Conservation (phyloP, 2,797 vertebrate genomes). For the Coilia nasus region DNA sequence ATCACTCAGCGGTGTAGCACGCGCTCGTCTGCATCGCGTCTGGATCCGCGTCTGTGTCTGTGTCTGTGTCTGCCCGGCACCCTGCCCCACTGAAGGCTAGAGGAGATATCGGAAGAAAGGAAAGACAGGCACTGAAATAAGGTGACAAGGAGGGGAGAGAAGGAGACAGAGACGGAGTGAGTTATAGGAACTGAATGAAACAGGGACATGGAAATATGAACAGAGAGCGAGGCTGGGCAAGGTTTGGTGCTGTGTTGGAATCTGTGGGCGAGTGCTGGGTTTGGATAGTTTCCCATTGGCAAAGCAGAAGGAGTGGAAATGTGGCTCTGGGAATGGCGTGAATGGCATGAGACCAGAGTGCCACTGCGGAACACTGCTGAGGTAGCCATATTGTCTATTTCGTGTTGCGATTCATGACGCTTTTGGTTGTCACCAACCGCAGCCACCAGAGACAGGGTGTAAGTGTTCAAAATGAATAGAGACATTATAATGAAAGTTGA, state of each 20-base stretch:
- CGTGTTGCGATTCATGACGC: not conserved
- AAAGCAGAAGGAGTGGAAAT: slow-evolving; percentile 52
- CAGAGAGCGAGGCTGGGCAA: not conserved
- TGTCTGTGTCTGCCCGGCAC: not conserved
- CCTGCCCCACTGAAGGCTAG: slow-evolving; percentile 20
- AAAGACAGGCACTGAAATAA: not conserved
- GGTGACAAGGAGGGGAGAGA: slow-evolving; percentile 34
- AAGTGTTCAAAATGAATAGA: not conserved
- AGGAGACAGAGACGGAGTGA: slow-evolving; percentile 20
- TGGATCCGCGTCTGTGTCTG: not conserved
- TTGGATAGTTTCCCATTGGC: not conserved
- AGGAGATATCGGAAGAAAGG: slow-evolving; percentile 32
- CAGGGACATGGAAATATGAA: slow-evolving; percentile 47
- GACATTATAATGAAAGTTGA: too few species aligned
- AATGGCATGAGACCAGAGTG: slow-evolving; percentile 1
- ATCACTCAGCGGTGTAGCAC: slow-evolving; percentile 48
- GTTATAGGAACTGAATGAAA: not conserved
- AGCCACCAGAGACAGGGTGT: not conserved
- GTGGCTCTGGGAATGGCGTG: slow-evolving; percentile 59
- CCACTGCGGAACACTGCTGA: slow-evolving; percentile 13
- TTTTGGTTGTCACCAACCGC: not conserved
- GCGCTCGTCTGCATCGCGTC: not conserved
- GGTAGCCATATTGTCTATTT: slow-evolving; percentile 8
- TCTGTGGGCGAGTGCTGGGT: slow-evolving; percentile 51
- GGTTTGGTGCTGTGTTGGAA: slow-evolving; percentile 42